Percentiles rank a stretch among this genome's conserved stretches.
Evolutionary conservation across 1,140 invertebrate species (phyloP).

Genomic region (Ceratoteleas bidentatus): DNA sequence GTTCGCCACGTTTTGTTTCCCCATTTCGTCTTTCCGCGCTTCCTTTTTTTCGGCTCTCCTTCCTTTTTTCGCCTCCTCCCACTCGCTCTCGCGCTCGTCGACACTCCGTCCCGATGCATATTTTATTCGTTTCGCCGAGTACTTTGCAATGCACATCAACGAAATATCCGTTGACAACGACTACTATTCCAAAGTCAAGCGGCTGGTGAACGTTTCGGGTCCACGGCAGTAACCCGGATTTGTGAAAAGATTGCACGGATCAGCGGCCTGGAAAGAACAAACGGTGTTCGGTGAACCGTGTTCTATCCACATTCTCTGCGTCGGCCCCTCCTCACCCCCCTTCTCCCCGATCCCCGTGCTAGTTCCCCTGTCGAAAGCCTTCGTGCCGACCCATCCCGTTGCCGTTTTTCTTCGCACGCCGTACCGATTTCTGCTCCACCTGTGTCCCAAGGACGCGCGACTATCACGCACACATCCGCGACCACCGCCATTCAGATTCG

Average conservation of each 20-base stretch:
- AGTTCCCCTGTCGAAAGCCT: conserved; percentile 42
- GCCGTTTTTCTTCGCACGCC: conserved; percentile 54
- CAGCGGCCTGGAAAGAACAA: conserved; percentile 80
- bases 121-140: conserved; percentile 62
- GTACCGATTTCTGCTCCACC: conserved; percentile 65
- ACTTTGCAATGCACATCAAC: conserved; percentile 65
- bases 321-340: conserved; percentile 16
- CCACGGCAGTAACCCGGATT: conserved; percentile 78
- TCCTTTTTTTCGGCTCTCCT: too few species aligned
- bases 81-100: conserved; percentile 16
- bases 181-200: conserved; percentile 61
- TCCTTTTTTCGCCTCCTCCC: too few species aligned
- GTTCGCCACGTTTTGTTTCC: conserved; percentile 1
- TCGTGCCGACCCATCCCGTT: conserved; percentile 69
- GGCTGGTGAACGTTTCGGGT: conserved; percentile 68
- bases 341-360: background rate
- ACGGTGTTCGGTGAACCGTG: conserved; percentile 79
- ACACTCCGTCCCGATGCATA: conserved; percentile 53
- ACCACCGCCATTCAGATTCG: background rate
- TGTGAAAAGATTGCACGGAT: conserved; percentile 81
- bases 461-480: too few species aligned
- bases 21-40: conserved; percentile 1
- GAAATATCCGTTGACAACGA: conserved; percentile 70
- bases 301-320: conserved; percentile 72
- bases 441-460: conserved; percentile 46